phyloP scores from a whole-genome alignment of 2,888 invertebrate genomes.

The Hirtodrosophila cameraria region DNA sequence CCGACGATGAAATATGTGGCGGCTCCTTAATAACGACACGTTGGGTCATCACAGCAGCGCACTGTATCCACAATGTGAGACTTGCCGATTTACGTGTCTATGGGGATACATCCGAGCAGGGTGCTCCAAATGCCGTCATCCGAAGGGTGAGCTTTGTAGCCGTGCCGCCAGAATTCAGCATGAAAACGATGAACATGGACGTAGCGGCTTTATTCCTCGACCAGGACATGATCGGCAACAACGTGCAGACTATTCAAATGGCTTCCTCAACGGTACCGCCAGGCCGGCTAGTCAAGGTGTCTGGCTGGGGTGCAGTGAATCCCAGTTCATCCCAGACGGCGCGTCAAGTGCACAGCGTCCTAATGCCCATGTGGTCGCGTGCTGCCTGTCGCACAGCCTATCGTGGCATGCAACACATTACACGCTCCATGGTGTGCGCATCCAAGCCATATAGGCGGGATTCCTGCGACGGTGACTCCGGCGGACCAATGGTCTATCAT shows the following conservation, averaged over 20 bases:
- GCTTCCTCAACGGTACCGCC: constrained; percentile 48
- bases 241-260: constrained; percentile 64
- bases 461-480: constrained; percentile 82
- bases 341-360: constrained; percentile 46
- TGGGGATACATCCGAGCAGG: constrained; percentile 58
- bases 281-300: constrained; percentile 51
- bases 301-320: constrained; percentile 64
- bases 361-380: constrained; percentile 53
- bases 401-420: constrained; percentile 50
- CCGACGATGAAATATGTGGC: constrained; percentile 31
- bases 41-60: constrained; percentile 75
- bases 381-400: constrained; percentile 46
- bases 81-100: constrained; percentile 40
- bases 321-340: constrained; percentile 45
- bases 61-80: constrained; percentile 53
- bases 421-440: constrained; percentile 79
- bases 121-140: constrained; percentile 21
- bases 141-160: constrained; percentile 36
- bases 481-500: constrained; percentile 76
- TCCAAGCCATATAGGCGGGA: constrained; percentile 61
- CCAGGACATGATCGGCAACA: constrained; percentile 49
- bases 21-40: constrained; percentile 59
- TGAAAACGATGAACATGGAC: constrained; percentile 64
- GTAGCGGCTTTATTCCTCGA: constrained; percentile 65
- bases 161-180: constrained; percentile 54